phyloP scores from a whole-genome alignment of 2,113 vertebrate genomes.

The Myotis yumanensis region DNA sequence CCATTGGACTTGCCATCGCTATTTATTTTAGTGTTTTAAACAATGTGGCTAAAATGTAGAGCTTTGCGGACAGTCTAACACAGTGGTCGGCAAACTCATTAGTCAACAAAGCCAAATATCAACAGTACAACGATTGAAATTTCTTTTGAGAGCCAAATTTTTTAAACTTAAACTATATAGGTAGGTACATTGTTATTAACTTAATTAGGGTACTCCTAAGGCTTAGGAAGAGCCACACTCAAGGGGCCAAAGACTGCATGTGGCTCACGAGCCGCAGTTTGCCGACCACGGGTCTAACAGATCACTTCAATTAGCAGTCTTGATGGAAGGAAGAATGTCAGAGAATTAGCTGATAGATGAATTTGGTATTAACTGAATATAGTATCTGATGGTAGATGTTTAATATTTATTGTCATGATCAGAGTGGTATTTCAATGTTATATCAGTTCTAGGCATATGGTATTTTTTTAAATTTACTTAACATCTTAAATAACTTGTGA shows the following conservation, averaged over 20 bases:
- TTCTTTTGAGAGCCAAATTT: too few species aligned
- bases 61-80: not conserved
- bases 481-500: not conserved
- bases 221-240: too few species aligned
- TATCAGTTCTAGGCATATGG: not conserved
- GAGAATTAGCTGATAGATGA: not conserved
- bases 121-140: too few species aligned
- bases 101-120: too few species aligned
- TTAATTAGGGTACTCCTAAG: too few species aligned
- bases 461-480: not conserved
- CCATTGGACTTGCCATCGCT: not conserved
- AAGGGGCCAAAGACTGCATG: too few species aligned
- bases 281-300: too few species aligned
- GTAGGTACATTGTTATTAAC: too few species aligned
- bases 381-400: not conserved
- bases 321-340: not conserved
- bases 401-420: not conserved
- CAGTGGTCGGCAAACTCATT: too few species aligned
- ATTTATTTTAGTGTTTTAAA: not conserved
- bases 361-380: not conserved
- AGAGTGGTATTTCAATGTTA: not conserved
- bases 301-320: not conserved
- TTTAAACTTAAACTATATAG: too few species aligned
- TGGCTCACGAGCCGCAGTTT: too few species aligned
- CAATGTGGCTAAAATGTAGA: not conserved